Conservation (phyloP, 1,140 invertebrate species). For the Cydia strobilella region DNA sequence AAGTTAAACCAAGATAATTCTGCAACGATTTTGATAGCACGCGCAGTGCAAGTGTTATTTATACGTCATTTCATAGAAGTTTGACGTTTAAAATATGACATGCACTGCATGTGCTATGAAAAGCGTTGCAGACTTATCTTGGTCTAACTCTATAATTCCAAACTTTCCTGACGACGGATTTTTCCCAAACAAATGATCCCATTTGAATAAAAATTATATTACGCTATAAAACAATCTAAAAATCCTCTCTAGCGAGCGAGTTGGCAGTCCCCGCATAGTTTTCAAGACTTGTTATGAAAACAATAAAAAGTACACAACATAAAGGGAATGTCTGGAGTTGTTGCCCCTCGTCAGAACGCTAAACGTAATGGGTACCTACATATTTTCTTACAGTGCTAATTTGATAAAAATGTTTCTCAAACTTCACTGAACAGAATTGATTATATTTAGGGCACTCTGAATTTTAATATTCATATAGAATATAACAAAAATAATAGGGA, state of each 20-base stretch:
- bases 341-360: background rate
- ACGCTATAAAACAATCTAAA: conserved; percentile 14
- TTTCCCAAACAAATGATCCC: background rate
- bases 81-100: no score
- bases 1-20: no score
- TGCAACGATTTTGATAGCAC: no score
- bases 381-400: background rate
- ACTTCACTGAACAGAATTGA: no score
- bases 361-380: background rate
- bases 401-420: no score
- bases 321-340: background rate
- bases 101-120: no score
- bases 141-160: background rate
- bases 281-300: conserved; percentile 22
- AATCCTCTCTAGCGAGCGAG: conserved; percentile 13
- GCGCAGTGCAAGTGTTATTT: no score
- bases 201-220: conserved; percentile 3
- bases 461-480: no score
- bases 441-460: no score
- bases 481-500: no score
- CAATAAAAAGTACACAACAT: conserved; percentile 18
- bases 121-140: no score
- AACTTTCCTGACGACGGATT: background rate
- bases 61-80: no score
- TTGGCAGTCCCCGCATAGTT: conserved; percentile 21